phyloP scores from a whole-genome alignment of 2,797 vertebrate species.

The Argyrosomus regius region DNA sequence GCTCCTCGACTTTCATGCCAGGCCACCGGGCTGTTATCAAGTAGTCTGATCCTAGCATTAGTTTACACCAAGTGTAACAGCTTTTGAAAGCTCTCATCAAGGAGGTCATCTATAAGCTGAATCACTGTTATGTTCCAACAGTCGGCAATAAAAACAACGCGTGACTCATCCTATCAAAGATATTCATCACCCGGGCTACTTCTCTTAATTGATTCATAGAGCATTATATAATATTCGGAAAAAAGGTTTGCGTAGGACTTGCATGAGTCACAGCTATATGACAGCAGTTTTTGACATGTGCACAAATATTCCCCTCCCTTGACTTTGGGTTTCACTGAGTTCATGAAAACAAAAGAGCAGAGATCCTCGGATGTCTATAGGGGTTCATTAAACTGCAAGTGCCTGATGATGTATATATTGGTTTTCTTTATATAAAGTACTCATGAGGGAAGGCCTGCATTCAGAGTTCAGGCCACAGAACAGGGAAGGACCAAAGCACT shows the following conservation, averaged over 20 bases:
- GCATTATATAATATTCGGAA: conserved; percentile 22
- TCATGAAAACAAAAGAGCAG: conserved; percentile 62
- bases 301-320: conserved; percentile 48
- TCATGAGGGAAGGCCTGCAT: conserved; percentile 16
- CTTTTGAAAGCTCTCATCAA: neutral
- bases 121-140: neutral
- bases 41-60: neutral
- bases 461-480: conserved; percentile 22
- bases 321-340: conserved; percentile 34
- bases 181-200: conserved; percentile 18
- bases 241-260: conserved; percentile 13
- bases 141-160: conserved; percentile 3
- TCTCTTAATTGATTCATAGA: conserved; percentile 22
- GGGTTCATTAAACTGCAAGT: conserved; percentile 52
- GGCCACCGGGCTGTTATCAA: neutral
- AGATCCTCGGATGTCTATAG: conserved; percentile 41
- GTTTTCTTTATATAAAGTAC: conserved; percentile 17
- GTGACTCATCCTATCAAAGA: conserved; percentile 1
- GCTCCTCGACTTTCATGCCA: neutral
- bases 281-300: conserved; percentile 42
- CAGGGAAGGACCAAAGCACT: conserved; percentile 11
- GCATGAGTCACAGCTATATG: conserved; percentile 42
- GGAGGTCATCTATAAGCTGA: neutral
- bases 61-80: conserved; percentile 5
- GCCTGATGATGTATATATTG: conserved; percentile 53